These are phyloP conservation scores for Rhopalosiphum nymphaeae DNA, from an alignment of 2,888 invertebrate species.

Conservation along the genomic window DNA sequence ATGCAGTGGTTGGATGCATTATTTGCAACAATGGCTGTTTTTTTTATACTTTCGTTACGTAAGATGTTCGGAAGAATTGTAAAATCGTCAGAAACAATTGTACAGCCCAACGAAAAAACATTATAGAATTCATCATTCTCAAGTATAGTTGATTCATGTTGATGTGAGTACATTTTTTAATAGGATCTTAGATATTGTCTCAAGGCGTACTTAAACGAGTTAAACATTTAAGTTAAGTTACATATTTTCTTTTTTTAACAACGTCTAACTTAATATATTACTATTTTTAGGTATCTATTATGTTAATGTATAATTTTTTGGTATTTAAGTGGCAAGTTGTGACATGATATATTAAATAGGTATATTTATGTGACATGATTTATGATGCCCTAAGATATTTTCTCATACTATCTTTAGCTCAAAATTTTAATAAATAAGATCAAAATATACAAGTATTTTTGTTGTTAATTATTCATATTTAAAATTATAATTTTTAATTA, in stretches of 20 bases:
- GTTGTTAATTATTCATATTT: background rate
- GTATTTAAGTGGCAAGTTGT: background rate
- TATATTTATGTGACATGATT: background rate
- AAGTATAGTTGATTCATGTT: background rate
- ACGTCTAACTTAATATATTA: background rate
- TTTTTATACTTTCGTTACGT: conserved; percentile 29
- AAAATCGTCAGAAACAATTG: conserved; percentile 49
- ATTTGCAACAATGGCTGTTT: background rate
- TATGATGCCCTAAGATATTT: background rate
- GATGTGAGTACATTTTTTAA: conserved; percentile 10
- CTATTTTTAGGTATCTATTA: background rate
- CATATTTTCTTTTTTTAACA: background rate
- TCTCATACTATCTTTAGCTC: background rate
- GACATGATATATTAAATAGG: background rate
- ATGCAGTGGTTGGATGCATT: conserved; percentile 53
- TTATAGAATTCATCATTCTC: background rate
- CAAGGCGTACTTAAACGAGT: background rate
- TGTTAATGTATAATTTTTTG: background rate
- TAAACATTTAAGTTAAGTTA: background rate
- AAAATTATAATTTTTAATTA: background rate
- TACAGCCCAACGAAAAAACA: background rate
- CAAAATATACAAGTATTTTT: background rate
- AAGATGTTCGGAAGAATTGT: conserved; percentile 41
- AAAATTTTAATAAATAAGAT: background rate
- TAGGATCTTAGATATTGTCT: background rate